Base-by-base conservation (phyloP, 2,797 vertebrate genomes). In the Garrulus glandarius region DNA sequence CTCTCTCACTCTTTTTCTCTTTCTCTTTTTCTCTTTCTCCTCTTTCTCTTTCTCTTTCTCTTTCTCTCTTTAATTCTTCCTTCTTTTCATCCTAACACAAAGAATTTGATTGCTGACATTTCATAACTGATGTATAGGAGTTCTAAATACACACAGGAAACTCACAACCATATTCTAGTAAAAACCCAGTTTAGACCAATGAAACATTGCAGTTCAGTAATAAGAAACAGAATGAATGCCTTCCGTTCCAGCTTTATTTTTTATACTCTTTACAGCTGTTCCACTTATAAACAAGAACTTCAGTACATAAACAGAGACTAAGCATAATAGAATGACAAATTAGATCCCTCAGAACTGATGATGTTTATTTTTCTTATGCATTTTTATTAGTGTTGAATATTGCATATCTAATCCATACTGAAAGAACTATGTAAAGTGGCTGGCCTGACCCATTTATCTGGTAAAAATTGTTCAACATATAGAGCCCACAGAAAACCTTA, bases 261-360 rank as follows among this genome's bases (percentile, higher is more conserved):
- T 89, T 29, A 60, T 82, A 60, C 12, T 91, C 57, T 90, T 77
- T 89, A 87, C 65, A 94, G 85, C 92, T 94, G 87, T 68, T 95
- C 49, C 32, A 76, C 36, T 60, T 92, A 68, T 96, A 95, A 96
- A 95, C 76, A 97, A 92, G 94, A 86, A 92, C 44, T 93, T 84
- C 69, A 86, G 74, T 69, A 50, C 70, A 94, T 96, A 92, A 97
- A 94, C 81, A 93, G 53, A 92, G 69, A 55, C 36, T 91, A 84
- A 63, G 32, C 20, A 60, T 81, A 96, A 87, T 55, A 82, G 60
- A 92, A 92, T 7, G 19, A 84, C 52, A 95, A 95, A 89, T 92
- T 86, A 90, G 47, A 89, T 87, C 67, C n/a, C 65, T 89, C 39
- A 50, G 76, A 92, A 89, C 55, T 71, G 49, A 84, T 52, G 59